Evolutionary conservation across 2,113 vertebrate species (phyloP), one percentile per base, ranked within the genome.

Genomic region (Todiramphus saurophagus): DNA sequence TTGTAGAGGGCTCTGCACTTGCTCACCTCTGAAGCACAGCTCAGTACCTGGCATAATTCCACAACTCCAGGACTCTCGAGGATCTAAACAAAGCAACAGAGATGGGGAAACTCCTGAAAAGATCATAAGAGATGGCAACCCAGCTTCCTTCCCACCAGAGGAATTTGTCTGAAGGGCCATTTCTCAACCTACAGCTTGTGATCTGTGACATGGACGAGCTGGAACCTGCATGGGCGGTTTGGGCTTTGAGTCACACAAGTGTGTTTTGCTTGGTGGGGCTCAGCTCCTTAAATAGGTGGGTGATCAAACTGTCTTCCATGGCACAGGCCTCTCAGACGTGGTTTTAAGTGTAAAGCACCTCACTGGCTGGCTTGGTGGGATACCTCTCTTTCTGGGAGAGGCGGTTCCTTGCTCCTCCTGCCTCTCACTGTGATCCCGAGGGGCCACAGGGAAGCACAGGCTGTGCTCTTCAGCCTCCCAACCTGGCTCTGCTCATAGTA

Each of bases 381-480:
- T 13, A 30, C 13, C 30, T 18, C 55, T 11, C 1, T 39, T 51
- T 23, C 44, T 13, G 27, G 70, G 24, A 58, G 31, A 84, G 75
- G 70, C 2, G 17, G 16, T 67, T 62, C 58, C 55, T 67, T 14
- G 31, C 82, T 55, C 33, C 85, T 85, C 87, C 93, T 78, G 90
- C 90, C 87, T 93, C 93, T 94, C 91, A 83, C 84, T 70, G 60
- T 0, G 51, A n/a, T 58, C 87, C 94, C 74, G 9, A 50, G 90
- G 83, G 90, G 73, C 84, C 87, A 0, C 56, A 10, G 66, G 85
- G 66, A 41, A 37, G 88, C 44, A 6, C 43, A 14, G 13, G 1
- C 48, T 10, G 12, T 1, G 9, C 39, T 53, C 90, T 48, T 56
- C 79, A 12, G 33, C 37, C 55, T 66, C 80, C 78, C 46, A 39